Base-by-base conservation (phyloP, 2,113 vertebrate species). In the Ptilonorhynchus violaceus region DNA sequence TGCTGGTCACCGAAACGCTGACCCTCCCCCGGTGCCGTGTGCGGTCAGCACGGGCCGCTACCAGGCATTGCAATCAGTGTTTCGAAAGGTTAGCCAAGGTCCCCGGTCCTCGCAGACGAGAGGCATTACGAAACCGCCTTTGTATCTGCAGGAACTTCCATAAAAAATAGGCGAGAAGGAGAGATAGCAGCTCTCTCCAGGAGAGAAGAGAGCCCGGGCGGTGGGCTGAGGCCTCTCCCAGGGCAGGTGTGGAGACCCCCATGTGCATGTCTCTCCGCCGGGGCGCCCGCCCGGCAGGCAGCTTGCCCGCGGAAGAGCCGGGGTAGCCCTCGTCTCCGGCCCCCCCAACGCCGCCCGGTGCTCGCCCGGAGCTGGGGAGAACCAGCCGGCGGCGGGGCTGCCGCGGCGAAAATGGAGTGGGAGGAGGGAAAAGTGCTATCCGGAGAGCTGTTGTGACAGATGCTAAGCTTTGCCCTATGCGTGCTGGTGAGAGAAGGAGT, bases 11-110 rank as follows among this genome's bases (percentile, higher is more conserved):
- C 70, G 92, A 82, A 95, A 77, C 50, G 84, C 85, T 72, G 96
- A 86, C 92, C 97, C 95, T 59, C 42, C 86, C 95, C 86, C 9
- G 70, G 76, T 39, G 60, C 94, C 96, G 87, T 6, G 94, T 28
- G 95, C 92, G 83, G 91, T 74, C 94, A 39, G 95, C 10, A 69
- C 82, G 59, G 95, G 80, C 95, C 95, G 92, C 82, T 89, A 91
- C 77, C 94, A 76, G 96, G 95, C 98, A 88, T 97, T 56, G 97
- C 95, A 56, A 94, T 94, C 97, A 96, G 97, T 97, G 97, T 97
- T 91, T 86, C 37, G 19, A 97, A 96, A 97, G 98, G 97, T 98
- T 97, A 97, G 97, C 93, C 98, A 94, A 98, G 98, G 97, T 97
- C 96, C 92, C 89, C 78, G 53, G 63, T 88, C 93, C 88, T 94